Evolutionary conservation across 2,113 vertebrate species (phyloP), one percentile per base, ranked within the genome.

Genomic region (Miniopterus natalensis): DNA sequence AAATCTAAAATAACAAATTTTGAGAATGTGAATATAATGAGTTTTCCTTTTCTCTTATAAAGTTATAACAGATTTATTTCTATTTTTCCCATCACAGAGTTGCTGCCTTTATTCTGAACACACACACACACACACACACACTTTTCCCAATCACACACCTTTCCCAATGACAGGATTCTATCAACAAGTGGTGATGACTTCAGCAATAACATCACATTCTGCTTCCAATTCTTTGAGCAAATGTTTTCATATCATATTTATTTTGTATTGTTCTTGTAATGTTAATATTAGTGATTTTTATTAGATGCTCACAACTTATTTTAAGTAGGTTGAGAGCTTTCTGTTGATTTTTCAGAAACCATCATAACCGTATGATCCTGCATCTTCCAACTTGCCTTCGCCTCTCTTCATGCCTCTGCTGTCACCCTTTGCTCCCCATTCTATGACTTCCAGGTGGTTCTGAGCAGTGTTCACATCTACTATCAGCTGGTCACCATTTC

Each of bases 91-190:
- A 13, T 91, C 20, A 68, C 10, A 88, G 59, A 57, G 47, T 68
- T 65, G 15, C 10, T 90, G 29, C 47, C 51, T 90, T 61, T 84
- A 70, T 86, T 84, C 61, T 73, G 27, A 65, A 88, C 94, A 92
- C 15, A 11, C 47, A 47, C 6, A 12, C 84, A 68, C 15, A 13
- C 53, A 36, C 36, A 36, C 36, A 36, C 36, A 36, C 36, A 36
- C 36, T 2, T 36, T 36, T 36, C 36, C 36, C 36, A 66, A n/a
- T 36, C 17, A 68, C 65, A 68, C 15, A 68, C 15, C 18, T 12
- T 71, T 83, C 27, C 15, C 53, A 91, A 70, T 27, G 84, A 63
- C 23, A 68, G 2, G 17, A 78, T 6, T 88, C 47, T 51, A 49
- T 65, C 31, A 61, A 80, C 18, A 95, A 8, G 45, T 12, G 23